These are phyloP conservation scores for Pseudolaguvia tuberculata DNA, from an alignment of 2,113 vertebrate species.

Conservation along the genomic window DNA sequence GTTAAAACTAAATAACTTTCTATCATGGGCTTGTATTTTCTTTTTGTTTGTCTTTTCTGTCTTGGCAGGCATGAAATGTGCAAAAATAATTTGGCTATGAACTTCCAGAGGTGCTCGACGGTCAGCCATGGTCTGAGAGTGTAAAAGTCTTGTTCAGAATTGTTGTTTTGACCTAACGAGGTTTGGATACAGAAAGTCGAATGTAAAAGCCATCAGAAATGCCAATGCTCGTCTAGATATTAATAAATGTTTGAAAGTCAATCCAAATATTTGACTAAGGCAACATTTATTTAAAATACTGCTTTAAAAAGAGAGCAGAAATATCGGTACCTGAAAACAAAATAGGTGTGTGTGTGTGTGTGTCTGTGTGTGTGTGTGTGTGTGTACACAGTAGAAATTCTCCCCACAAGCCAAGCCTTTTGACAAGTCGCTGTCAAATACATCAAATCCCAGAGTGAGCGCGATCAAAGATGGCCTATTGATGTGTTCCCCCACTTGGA, in stretches of 20 bases:
- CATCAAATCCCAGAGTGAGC: constrained; percentile 54
- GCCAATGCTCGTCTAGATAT: neutral
- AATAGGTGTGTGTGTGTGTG: no score
- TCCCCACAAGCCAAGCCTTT: constrained; percentile 43
- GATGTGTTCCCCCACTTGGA: constrained; percentile 63
- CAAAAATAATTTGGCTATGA: constrained; percentile 54
- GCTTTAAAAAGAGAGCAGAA: neutral
- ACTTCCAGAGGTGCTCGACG: constrained; percentile 60
- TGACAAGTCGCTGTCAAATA: constrained; percentile 56
- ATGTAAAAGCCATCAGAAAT: constrained; percentile 1
- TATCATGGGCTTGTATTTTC: constrained; percentile 60
- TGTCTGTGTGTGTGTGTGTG: no score
- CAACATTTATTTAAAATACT: neutral
- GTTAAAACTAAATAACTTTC: constrained; percentile 44
- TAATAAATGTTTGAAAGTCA: neutral
- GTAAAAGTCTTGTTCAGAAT: constrained; percentile 33
- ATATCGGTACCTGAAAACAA: neutral
- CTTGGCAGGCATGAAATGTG: constrained; percentile 65
- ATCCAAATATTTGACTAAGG: constrained; percentile 1
- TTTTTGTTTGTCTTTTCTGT: constrained; percentile 59
- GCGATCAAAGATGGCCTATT: constrained; percentile 57
- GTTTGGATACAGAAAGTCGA: neutral
- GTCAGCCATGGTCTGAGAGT: constrained; percentile 56
- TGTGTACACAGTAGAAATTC: constrained; percentile 19
- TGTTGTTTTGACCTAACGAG: neutral